Conservation (phyloP, 1,140 invertebrate species). For the Drosophila takahashii region DNA sequence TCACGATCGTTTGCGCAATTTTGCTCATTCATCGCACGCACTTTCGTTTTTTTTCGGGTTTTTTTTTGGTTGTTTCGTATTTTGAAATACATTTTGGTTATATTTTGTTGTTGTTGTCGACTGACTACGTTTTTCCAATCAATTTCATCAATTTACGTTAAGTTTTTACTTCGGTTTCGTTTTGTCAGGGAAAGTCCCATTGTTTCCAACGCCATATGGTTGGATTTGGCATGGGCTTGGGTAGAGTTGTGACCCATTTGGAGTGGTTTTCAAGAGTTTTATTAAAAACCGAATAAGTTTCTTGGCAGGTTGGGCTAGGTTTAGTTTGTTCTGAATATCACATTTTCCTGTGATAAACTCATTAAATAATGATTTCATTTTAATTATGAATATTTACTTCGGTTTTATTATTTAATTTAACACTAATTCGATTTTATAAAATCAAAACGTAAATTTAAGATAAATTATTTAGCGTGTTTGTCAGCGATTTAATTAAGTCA, state of each 20-base stretch:
- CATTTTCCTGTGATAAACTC: background rate
- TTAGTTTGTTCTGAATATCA: background rate
- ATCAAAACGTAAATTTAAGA: no score
- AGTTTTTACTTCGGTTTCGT: conserved; percentile 46
- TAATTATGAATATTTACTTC: no score
- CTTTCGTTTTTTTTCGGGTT: conserved; percentile 60
- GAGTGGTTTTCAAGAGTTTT: background rate
- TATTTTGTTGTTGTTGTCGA: conserved; percentile 37
- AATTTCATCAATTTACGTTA: conserved; percentile 69
- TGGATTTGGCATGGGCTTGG: conserved; percentile 24
- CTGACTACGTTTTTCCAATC: conserved; percentile 71
- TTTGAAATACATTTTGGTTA: conserved; percentile 68
- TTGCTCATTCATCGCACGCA: conserved; percentile 75
- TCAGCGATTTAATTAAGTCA: no score
- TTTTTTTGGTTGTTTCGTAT: conserved; percentile 44
- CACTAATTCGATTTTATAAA: no score
- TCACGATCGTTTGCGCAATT: conserved; percentile 78
- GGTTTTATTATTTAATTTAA: no score
- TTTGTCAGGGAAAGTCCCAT: conserved; percentile 48
- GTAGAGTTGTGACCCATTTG: conserved; percentile 22
- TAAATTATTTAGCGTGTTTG: no score
- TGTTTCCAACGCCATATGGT: conserved; percentile 45
- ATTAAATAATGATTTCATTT: no score
- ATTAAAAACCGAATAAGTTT: background rate
- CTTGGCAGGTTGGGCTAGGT: background rate